phyloP scores from a whole-genome alignment of 1,140 invertebrate genomes.

The Bombus terrestris region DNA sequence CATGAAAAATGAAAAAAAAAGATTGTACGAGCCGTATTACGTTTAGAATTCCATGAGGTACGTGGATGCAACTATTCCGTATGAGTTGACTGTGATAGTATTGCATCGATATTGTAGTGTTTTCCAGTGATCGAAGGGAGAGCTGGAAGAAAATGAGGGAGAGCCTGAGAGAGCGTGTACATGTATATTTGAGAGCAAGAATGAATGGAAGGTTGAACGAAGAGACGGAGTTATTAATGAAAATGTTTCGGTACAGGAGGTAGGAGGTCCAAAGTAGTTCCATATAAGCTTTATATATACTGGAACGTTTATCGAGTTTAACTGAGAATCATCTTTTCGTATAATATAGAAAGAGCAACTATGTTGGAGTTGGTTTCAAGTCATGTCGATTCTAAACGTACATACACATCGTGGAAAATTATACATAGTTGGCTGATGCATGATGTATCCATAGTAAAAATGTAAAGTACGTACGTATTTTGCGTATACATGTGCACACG shows the following conservation, averaged over 20 bases:
- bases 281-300: constrained; percentile 28
- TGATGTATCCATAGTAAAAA: constrained; percentile 47
- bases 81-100: constrained; percentile 64
- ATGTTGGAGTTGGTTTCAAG: background rate
- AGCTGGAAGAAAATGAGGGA: background rate
- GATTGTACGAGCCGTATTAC: constrained; percentile 40
- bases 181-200: background rate
- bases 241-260: background rate
- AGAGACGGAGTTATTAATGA: background rate
- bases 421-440: constrained; percentile 49
- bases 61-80: constrained; percentile 46
- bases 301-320: background rate
- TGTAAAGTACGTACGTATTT: constrained; percentile 1
- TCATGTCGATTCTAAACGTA: constrained; percentile 65
- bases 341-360: background rate
- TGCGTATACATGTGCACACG: background rate
- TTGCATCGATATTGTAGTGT: constrained; percentile 46
- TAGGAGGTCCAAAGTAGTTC: constrained; percentile 10
- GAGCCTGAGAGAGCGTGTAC: background rate
- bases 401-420: constrained; percentile 51
- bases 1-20: background rate
- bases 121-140: constrained; percentile 18
- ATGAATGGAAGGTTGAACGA: background rate
- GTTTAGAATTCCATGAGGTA: constrained; percentile 63
- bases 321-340: background rate